A percentile compares a stretch with the other conserved stretches of the same genome.
Conservation (phyloP, 2,113 vertebrate genomes). For the Oxyruncus cristatus region DNA sequence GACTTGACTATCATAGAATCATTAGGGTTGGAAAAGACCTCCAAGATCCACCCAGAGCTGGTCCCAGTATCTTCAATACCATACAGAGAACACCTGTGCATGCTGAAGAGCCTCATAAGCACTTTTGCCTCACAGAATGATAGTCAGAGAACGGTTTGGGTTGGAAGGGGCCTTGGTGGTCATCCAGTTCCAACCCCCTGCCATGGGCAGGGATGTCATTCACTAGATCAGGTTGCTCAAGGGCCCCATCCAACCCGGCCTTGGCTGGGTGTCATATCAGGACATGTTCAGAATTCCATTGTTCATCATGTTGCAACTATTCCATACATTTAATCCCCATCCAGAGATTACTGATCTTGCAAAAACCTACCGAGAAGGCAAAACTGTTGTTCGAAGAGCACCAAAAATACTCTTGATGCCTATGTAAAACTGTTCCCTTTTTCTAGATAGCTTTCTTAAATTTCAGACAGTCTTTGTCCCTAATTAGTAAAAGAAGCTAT, state of each 20-base stretch:
- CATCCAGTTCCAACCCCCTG: too few relatives aligned
- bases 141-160: background rate
- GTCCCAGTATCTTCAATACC: background rate
- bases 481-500: background rate
- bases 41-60: background rate
- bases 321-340: background rate
- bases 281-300: background rate
- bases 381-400: background rate
- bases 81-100: background rate
- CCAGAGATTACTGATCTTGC: background rate
- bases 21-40: background rate
- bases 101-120: accelerated
- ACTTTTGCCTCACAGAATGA: background rate
- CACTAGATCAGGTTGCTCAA: background rate
- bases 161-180: background rate
- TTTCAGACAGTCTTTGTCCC: background rate
- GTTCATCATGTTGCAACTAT: background rate
- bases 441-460: background rate
- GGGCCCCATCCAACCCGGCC: too few relatives aligned
- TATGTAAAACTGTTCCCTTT: background rate
- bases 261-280: background rate
- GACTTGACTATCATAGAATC: background rate
- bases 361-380: background rate
- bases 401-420: background rate
- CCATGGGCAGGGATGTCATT: background rate